Conservation (phyloP, 2,888 invertebrate species). For the Mactromeris polynyma region DNA sequence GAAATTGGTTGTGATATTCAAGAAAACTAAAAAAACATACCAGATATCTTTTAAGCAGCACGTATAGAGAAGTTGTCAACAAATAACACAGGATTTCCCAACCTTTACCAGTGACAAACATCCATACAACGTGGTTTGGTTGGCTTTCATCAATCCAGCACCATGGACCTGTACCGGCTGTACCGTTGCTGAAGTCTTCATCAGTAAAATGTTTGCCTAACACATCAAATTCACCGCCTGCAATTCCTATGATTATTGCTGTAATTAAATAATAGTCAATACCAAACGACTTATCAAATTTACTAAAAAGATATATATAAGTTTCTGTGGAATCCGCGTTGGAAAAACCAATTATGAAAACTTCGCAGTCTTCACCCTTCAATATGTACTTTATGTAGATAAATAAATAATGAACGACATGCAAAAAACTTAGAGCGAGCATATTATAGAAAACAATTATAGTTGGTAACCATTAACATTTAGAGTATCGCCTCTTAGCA, state of each 20-base stretch:
- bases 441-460: not conserved
- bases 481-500: not conserved
- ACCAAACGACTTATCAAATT: not conserved
- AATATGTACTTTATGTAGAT: not conserved
- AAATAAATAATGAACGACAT: not conserved
- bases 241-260: constrained; percentile 13
- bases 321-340: no score
- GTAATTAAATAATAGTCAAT: not conserved
- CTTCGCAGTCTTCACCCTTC: no score
- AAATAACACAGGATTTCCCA: constrained; percentile 23
- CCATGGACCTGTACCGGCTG: constrained; percentile 55
- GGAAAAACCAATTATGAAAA: no score
- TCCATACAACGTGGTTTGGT: not conserved
- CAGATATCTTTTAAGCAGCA: not conserved
- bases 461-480: not conserved
- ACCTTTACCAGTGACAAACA: constrained; percentile 35
- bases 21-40: not conserved
- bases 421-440: not conserved
- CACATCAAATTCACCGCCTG: not conserved
- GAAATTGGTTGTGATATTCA: no score
- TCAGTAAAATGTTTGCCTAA: not conserved
- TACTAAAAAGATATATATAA: not conserved
- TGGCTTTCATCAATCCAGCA: constrained; percentile 55
- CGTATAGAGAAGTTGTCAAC: constrained; percentile 5
- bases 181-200: not conserved